Base-by-base conservation (phyloP, 1,140 invertebrate species). In the Drosophila parabipectinata region DNA sequence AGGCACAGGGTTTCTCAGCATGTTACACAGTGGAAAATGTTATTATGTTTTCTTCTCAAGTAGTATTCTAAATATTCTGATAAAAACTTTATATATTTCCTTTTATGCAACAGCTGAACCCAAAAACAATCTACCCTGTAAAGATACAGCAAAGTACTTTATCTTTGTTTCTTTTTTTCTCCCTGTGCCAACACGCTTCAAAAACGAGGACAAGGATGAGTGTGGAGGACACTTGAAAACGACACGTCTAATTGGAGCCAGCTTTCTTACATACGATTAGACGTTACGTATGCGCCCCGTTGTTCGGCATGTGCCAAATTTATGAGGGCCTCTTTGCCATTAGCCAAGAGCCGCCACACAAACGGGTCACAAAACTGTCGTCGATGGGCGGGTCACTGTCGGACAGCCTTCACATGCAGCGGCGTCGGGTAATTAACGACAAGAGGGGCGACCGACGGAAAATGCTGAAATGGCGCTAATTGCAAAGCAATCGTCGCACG, bases 381-480 rank as follows among this genome's bases (percentile, higher is more conserved):
- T 85, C 81, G 48, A 81, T 85, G 76, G 75, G 72, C 77, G 60
- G 53, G 59, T 71, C 71, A 77, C 61, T 76, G 72, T 26, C 45
- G 41, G 48, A 47, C 62, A 67, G 58, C 55, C 61, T 63, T 78
- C 69, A 72, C 54, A 34, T 67, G 73, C 72, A 73, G 64, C 26
- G 60, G 57, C 34, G 45, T 59, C 55, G 51, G 79, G 59, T 69
- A 75, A 84, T 84, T 84, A 84, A 68, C 77, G 63, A 18, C 48
- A 15, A 60, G 21, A 30, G 26, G 26, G 44, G 37, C 32, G 45
- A 59, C 30, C 30, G 47, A 32, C 72, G 37, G 60, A 69, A 87
- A 82, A 55, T 79, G 78, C 82, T 88, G 82, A 88, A 79, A 72
- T 82, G 72, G 83, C 83, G 82, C 83, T 87, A 87, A 88, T 87